phyloP scores from a whole-genome alignment of 2,113 vertebrate species.

The Lepus americanus region DNA sequence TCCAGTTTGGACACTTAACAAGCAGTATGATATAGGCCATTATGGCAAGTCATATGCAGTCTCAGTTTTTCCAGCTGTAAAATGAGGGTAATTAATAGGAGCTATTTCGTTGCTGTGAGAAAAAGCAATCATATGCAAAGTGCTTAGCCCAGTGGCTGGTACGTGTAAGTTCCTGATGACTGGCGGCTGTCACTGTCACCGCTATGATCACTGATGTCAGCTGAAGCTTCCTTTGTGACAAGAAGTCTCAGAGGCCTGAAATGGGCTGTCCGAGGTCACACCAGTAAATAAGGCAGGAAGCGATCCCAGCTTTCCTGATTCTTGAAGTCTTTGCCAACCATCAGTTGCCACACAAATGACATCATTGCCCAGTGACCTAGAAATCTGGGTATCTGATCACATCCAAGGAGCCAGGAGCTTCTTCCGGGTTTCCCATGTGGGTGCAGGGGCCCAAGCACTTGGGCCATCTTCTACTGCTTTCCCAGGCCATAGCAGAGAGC shows the following conservation, averaged over 20 bases:
- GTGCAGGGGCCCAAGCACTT: no score
- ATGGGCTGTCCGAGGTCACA: slow-evolving; percentile 20
- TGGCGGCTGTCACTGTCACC: background rate
- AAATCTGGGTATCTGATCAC: slow-evolving; percentile 57
- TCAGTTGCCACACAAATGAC: background rate
- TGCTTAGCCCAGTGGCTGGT: slow-evolving; percentile 7
- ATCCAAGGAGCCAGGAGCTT: slow-evolving; percentile 23
- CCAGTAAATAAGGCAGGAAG: slow-evolving; percentile 29
- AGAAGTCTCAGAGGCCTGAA: slow-evolving; percentile 17
- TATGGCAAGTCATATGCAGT: background rate
- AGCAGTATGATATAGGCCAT: background rate
- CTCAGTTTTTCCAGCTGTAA: background rate
- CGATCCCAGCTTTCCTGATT: slow-evolving; percentile 60
- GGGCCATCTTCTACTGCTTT: no score
- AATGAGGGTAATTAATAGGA: slow-evolving; percentile 17
- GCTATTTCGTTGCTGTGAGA: background rate
- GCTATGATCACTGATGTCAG: slow-evolving; percentile 37
- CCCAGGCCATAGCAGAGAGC: no score
- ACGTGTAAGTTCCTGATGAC: background rate
- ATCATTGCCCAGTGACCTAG: slow-evolving; percentile 43
- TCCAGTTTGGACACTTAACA: background rate
- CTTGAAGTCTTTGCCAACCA: slow-evolving; percentile 22
- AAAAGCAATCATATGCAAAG: background rate
- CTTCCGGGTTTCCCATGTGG: no score
- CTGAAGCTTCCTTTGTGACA: slow-evolving; percentile 34